Base-by-base conservation (phyloP, 2,888 invertebrate genomes). In the Plebejus melissa region DNA sequence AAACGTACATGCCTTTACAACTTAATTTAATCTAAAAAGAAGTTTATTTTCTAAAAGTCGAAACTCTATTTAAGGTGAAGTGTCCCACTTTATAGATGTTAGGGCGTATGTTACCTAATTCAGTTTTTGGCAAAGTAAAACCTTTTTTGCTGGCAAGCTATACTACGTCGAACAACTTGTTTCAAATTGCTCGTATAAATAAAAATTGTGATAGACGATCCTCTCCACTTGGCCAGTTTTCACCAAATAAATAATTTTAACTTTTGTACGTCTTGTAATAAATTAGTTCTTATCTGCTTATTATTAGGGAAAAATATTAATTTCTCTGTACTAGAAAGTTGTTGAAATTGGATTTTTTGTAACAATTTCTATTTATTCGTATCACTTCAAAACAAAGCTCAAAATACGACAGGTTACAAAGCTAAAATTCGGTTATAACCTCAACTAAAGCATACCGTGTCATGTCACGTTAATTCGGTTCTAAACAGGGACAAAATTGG, bases 141-240 rank as follows among this genome's bases (percentile, higher is more conserved):
- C 46, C 22, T 32, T 72, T 72, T 72, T 72, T 50, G 54, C 50
- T 72, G 72, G 72, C 72, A 72, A 72, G 50, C 36, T 32, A 16
- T 28, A 50, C 54, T 32, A 50, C 32, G 50, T 72, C 32, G 54
- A 50, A 54, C 54, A 32, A 72, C 54, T 72, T 72, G 50, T 50
- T 50, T 54, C 72, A 32, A 50, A 54, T 7, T 72, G 72, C 32
- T 28, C 50, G 54, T 50, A 32, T 50, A 54, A 50, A 72, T 72
- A 72, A 72, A 72, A 28, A 72, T 22, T 54, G 50, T 70, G 70
- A 70, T 70, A 41, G 70, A 70, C 72, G 54, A 71, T 50, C 71
- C 22, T 46, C 46, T 41, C 36, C 54, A 50, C 28, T 50, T 54
- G 65, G 65, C 65, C 1, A 65, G 65, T 65, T 65, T 65, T 65